Evolutionary conservation across 2,113 vertebrate species (phyloP).

Genomic region (Upupa epops): DNA sequence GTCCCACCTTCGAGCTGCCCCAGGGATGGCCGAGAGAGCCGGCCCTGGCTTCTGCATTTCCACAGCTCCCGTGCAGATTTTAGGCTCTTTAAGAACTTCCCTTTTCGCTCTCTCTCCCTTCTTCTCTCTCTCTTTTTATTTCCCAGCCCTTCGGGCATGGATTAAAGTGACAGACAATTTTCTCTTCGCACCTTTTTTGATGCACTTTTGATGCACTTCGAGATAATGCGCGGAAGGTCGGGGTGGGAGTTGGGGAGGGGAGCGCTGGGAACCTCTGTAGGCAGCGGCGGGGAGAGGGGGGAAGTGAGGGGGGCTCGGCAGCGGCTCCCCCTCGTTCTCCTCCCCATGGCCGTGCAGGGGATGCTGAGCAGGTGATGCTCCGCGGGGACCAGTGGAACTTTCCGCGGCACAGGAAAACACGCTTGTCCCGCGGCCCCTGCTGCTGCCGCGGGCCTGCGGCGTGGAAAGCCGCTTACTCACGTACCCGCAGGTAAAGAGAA

Average conservation of each 20-base stretch:
- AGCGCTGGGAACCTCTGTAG: background rate
- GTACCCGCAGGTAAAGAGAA: slow-evolving; percentile 35
- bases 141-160: slow-evolving; percentile 79
- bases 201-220: slow-evolving; percentile 79
- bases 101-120: slow-evolving; percentile 41
- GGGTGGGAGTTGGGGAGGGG: background rate
- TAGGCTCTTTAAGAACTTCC: slow-evolving; percentile 74
- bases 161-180: slow-evolving; percentile 81
- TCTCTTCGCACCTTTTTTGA: slow-evolving; percentile 78
- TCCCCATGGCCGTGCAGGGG: background rate
- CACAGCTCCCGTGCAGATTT: slow-evolving; percentile 71
- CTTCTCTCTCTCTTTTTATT: slow-evolving; percentile 61
- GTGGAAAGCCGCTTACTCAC: background rate
- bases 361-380: background rate
- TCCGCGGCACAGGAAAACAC: background rate
- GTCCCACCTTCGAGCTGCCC: slow-evolving; percentile 31
- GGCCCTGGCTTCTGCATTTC: slow-evolving; percentile 56
- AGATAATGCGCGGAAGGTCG: slow-evolving; percentile 66
- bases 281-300: background rate
- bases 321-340: background rate
- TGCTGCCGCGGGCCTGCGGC: background rate
- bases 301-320: background rate
- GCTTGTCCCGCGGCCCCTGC: background rate
- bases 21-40: slow-evolving; percentile 56
- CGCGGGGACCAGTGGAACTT: background rate